These are phyloP conservation scores for Drosophila multiciliata DNA, from an alignment of 2,888 invertebrate species.

Conservation along the genomic window DNA sequence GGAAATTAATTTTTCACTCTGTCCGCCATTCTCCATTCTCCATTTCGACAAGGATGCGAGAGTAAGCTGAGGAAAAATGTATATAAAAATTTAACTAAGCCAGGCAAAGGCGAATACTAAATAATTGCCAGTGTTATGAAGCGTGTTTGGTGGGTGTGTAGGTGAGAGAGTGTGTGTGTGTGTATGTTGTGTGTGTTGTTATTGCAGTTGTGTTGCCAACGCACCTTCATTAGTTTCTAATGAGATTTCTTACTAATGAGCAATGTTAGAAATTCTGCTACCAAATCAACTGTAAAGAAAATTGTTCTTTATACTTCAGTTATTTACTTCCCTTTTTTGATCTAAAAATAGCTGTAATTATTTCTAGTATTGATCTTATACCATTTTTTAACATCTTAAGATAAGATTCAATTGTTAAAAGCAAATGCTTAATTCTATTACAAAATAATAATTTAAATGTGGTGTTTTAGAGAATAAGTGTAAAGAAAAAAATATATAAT, in stretches of 20 bases:
- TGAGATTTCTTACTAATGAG: slow-evolving; percentile 77
- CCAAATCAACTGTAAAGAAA: slow-evolving; percentile 60
- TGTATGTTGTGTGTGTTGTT: slow-evolving; percentile 41
- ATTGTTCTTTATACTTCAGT: slow-evolving; percentile 1
- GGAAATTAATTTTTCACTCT: slow-evolving; percentile 74
- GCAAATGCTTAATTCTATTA: background rate
- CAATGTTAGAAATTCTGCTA: slow-evolving; percentile 44
- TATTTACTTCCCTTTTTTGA: background rate
- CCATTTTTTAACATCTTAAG: background rate
- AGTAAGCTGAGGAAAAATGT: slow-evolving; percentile 59
- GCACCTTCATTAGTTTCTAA: slow-evolving; percentile 75
- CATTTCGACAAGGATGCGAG: slow-evolving; percentile 52
- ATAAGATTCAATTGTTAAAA: background rate
- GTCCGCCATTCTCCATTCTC: slow-evolving; percentile 63
- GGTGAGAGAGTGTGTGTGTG: slow-evolving; percentile 6
- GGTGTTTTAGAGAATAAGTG: background rate
- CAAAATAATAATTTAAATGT: background rate
- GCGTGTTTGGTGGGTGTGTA: slow-evolving; percentile 18
- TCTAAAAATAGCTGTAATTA: slow-evolving; percentile 16
- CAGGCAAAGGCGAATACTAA: slow-evolving; percentile 41
- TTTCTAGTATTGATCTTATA: background rate
- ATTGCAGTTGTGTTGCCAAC: slow-evolving; percentile 47
- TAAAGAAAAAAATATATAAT: background rate
- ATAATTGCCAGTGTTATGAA: slow-evolving; percentile 43
- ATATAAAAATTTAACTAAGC: slow-evolving; percentile 57